Evolutionary conservation across 2,113 vertebrate genomes (phyloP).

Genomic region (Sebastes fasciatus): DNA sequence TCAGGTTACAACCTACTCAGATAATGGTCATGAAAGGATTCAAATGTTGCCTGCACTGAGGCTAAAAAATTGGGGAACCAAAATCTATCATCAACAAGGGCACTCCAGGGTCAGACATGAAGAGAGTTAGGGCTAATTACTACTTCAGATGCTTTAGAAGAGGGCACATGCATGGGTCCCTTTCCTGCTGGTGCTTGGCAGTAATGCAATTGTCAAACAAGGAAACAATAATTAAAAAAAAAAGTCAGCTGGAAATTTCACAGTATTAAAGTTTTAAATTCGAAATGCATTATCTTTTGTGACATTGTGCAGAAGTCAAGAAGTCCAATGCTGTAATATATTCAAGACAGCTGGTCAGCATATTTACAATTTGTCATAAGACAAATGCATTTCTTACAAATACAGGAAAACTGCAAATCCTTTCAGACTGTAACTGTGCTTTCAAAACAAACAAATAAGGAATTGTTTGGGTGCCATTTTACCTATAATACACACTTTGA

Average conservation of each 20-base stretch:
- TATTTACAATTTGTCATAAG: neutral
- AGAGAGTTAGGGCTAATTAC: neutral
- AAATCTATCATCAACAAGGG: neutral
- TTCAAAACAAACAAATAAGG: neutral
- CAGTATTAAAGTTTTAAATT: neutral
- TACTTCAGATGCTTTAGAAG: neutral
- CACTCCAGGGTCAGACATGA: neutral
- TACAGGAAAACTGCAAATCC: neutral
- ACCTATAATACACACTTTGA: neutral
- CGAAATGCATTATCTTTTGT: neutral
- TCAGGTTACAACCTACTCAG: neutral
- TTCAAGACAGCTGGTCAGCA: neutral
- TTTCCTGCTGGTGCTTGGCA: neutral
- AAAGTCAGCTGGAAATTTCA: neutral
- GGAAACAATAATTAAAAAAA: neutral
- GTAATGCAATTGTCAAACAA: neutral
- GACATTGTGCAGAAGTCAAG: neutral
- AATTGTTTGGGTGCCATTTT: neutral
- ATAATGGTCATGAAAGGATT: neutral
- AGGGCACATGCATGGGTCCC: too few species aligned
- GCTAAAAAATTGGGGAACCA: neutral
- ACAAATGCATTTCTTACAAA: neutral
- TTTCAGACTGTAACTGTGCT: neutral
- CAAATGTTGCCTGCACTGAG: neutral
- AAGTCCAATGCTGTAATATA: neutral